These are phyloP conservation scores for Tenrec ecaudatus DNA, from an alignment of 2,113 vertebrate genomes.

Conservation along the genomic window DNA sequence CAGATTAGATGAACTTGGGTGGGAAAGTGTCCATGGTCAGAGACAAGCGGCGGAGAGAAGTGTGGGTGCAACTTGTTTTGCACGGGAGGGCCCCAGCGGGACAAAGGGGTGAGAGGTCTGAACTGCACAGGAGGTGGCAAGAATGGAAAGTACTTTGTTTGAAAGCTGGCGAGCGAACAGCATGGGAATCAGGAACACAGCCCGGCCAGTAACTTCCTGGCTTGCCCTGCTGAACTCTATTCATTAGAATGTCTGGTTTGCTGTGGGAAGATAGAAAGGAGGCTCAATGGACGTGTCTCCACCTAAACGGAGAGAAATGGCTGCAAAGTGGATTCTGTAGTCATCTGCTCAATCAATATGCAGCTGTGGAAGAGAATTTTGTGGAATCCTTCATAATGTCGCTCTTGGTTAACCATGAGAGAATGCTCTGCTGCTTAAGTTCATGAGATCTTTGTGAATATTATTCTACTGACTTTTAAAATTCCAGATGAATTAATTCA, in stretches of 20 bases:
- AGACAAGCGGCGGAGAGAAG: background rate
- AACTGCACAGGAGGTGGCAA: constrained; percentile 75
- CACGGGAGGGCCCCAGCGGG: constrained; percentile 48
- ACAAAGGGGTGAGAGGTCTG: constrained; percentile 59
- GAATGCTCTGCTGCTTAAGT: background rate
- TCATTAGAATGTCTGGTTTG: constrained; percentile 76
- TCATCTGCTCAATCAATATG: accelerated
- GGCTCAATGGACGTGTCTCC: constrained; percentile 36
- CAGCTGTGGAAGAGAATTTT: background rate
- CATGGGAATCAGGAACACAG: constrained; percentile 74
- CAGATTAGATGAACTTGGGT: constrained; percentile 58
- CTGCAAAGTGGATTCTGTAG: background rate
- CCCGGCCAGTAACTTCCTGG: constrained; percentile 78
- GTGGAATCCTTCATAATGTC: background rate
- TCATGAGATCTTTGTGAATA: background rate
- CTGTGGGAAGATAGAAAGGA: constrained; percentile 66
- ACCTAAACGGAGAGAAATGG: constrained; percentile 49
- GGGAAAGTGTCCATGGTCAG: constrained; percentile 59
- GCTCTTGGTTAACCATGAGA: background rate
- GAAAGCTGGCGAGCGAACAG: constrained; percentile 76
- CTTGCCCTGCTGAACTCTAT: constrained; percentile 63
- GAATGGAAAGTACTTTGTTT: constrained; percentile 76
- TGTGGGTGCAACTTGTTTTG: constrained; percentile 61
- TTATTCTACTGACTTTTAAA: background rate
- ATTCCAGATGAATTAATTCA: background rate